Evolutionary conservation across 2,797 vertebrate species (phyloP).

Genomic region (Darevskia nairensis): DNA sequence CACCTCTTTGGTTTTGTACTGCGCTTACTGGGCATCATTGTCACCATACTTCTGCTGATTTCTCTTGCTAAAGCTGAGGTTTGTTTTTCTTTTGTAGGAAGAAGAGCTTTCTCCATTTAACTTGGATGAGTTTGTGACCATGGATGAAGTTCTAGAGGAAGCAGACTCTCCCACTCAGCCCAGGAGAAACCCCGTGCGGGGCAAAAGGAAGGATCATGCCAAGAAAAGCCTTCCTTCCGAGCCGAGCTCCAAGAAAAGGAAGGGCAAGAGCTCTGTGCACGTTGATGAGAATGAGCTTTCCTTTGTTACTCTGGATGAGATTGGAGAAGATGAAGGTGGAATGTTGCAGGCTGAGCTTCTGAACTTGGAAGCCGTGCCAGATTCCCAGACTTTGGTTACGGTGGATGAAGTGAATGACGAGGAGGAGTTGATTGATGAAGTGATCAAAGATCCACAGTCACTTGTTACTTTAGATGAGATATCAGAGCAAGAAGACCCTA

Average conservation of each 20-base stretch:
- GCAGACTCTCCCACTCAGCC: slow-evolving; percentile 48
- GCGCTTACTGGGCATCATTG: not conserved
- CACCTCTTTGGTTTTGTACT: not conserved
- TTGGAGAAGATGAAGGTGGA: slow-evolving; percentile 83
- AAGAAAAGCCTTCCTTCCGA: slow-evolving; percentile 53
- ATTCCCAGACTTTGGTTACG: slow-evolving; percentile 82
- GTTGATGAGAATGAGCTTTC: slow-evolving; percentile 69
- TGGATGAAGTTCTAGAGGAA: slow-evolving; percentile 90
- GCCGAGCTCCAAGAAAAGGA: slow-evolving; percentile 71
- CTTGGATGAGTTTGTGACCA: slow-evolving; percentile 91
- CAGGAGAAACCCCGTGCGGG: slow-evolving; percentile 62
- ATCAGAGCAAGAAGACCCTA: slow-evolving; percentile 83
- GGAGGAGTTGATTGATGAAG: slow-evolving; percentile 75
- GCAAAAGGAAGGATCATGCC: slow-evolving; percentile 72
- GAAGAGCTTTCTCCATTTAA: slow-evolving; percentile 81
- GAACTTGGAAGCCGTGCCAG: slow-evolving; percentile 39
- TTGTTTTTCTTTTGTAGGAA: slow-evolving; percentile 55
- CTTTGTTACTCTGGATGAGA: slow-evolving; percentile 89
- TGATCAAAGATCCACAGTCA: slow-evolving; percentile 74
- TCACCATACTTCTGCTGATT: not conserved
- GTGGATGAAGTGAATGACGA: slow-evolving; percentile 88
- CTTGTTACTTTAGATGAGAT: slow-evolving; percentile 83
- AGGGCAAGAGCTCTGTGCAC: slow-evolving; percentile 47
- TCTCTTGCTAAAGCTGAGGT: accelerated
- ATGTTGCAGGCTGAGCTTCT: slow-evolving; percentile 29